Evolutionary conservation across 2,113 vertebrate species (phyloP).

Genomic region (Menura novaehollandiae): DNA sequence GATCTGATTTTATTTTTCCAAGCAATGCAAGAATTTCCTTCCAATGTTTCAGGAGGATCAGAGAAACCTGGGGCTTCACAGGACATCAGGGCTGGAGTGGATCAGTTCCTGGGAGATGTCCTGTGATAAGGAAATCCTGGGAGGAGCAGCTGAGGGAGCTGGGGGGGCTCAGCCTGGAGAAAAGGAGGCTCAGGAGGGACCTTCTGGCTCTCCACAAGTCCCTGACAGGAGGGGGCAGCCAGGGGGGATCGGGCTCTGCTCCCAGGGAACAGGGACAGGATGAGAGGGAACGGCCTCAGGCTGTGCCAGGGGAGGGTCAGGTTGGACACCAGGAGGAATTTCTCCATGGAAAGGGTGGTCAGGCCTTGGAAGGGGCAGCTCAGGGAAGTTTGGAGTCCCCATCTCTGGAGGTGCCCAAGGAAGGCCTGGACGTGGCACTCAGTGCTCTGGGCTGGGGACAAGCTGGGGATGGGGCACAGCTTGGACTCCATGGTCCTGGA

Average conservation of each 20-base stretch:
- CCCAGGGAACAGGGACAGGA: neutral
- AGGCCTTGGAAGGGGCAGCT: neutral
- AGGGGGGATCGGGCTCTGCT: neutral
- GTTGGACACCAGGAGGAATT: neutral
- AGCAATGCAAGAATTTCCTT: neutral
- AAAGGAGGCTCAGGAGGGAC: neutral
- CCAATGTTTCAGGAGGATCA: neutral
- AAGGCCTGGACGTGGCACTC: neutral
- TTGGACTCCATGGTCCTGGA: neutral
- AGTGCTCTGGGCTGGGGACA: neutral
- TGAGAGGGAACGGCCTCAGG: neutral
- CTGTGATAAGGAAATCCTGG: neutral
- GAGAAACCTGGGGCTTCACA: neutral
- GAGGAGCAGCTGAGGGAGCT: neutral
- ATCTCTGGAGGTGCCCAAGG: neutral
- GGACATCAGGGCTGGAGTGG: neutral
- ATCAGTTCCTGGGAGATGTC: neutral
- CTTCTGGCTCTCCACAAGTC: neutral
- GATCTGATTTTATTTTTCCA: neutral
- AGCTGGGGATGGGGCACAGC: neutral
- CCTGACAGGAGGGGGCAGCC: neutral
- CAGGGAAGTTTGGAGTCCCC: neutral
- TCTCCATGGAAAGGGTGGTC: neutral
- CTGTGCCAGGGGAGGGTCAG: neutral
- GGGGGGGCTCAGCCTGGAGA: neutral